Percentiles rank a stretch among this genome's conserved stretches.
phyloP scores from a whole-genome alignment of 2,113 vertebrate species.

The Chamaetylas fuelleborni region DNA sequence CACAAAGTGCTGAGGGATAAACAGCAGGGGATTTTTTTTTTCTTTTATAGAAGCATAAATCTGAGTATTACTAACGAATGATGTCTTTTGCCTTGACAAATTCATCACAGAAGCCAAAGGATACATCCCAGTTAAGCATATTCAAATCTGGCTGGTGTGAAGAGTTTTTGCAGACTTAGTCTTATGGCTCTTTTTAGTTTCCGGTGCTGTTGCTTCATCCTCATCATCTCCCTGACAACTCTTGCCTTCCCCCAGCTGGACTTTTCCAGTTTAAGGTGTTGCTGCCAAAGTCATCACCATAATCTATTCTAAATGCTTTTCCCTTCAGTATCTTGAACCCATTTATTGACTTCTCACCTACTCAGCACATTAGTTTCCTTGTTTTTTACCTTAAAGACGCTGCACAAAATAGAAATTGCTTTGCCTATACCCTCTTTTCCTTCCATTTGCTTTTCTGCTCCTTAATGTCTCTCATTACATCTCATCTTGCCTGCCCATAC shows the following conservation, averaged over 20 bases:
- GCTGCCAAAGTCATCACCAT: conserved; percentile 3
- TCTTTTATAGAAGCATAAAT: background rate
- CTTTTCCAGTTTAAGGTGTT: background rate
- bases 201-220: background rate
- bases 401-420: background rate
- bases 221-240: background rate
- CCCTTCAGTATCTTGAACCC: conserved; percentile 15
- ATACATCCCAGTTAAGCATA: background rate
- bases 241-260: background rate
- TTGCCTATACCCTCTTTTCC: background rate
- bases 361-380: background rate
- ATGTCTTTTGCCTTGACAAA: background rate
- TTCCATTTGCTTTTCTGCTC: background rate
- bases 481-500: background rate
- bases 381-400: background rate
- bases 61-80: background rate
- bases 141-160: background rate
- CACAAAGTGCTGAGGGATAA: background rate
- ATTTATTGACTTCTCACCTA: conserved; percentile 6
- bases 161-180: background rate
- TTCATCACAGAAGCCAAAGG: background rate
- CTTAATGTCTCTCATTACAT: background rate
- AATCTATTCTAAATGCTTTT: background rate
- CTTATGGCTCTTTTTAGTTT: background rate
- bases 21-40: background rate